A percentile compares a stretch with the other conserved stretches of the same genome.
Evolutionary conservation across 1,140 invertebrate genomes (phyloP).

Genomic region (Drosophila ambigua): DNA sequence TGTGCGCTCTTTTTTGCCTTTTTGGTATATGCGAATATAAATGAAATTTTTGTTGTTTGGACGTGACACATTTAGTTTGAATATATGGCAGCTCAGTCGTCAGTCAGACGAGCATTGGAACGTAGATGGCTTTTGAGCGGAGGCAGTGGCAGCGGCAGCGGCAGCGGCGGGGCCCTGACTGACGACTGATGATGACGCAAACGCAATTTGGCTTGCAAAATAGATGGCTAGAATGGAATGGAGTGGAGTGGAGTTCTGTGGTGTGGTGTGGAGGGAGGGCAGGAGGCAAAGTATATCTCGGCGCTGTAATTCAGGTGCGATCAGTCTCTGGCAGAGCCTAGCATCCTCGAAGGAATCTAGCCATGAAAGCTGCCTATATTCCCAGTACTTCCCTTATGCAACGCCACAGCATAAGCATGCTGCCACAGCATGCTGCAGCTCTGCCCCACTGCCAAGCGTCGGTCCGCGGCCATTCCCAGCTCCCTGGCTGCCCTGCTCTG

Average conservation of each 20-base stretch:
- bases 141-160: too few species aligned
- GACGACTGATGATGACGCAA: conserved; percentile 45
- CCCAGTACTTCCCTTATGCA: too few species aligned
- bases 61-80: conserved; percentile 80
- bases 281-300: too few species aligned
- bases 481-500: conserved; percentile 2
- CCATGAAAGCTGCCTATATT: too few species aligned
- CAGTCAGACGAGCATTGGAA: conserved; percentile 66
- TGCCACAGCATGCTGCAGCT: conserved; percentile 40
- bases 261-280: background rate
- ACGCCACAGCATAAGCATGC: too few species aligned
- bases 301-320: too few species aligned
- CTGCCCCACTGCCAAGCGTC: conserved; percentile 1
- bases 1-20: conserved; percentile 21
- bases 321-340: too few species aligned
- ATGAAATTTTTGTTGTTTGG: conserved; percentile 81
- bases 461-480: background rate
- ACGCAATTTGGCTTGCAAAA: conserved; percentile 49
- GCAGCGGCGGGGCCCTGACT: background rate
- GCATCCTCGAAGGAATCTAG: too few species aligned
- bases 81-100: conserved; percentile 74
- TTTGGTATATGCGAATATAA: conserved; percentile 71
- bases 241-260: conserved; percentile 10
- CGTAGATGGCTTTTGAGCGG: conserved; percentile 31
- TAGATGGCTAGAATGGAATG: conserved; percentile 10